Percentiles rank a stretch among this genome's conserved stretches.
phyloP scores from a whole-genome alignment of 35 echinoderm and acorn worm species.

The Heliocidaris tuberculata region DNA sequence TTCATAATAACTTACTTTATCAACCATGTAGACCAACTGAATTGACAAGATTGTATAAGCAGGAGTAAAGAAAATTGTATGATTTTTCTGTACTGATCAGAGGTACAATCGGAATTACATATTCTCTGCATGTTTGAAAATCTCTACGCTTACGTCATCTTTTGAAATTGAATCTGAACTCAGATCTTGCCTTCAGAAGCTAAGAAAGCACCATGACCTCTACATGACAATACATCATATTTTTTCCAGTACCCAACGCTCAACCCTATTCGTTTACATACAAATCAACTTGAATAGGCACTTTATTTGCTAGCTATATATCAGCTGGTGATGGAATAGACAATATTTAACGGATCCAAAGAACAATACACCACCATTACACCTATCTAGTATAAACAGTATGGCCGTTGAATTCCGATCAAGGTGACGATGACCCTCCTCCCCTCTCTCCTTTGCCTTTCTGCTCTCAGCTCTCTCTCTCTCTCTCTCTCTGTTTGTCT shows the following conservation, averaged over 20 bases:
- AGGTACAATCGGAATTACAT: no score
- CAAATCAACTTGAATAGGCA: not conserved
- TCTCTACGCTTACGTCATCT: no score
- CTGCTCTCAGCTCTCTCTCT: no score
- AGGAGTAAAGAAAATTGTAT: no score
- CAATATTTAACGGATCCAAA: constrained; percentile 11
- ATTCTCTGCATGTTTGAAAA: no score
- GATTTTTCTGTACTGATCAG: no score
- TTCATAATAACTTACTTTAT: no score
- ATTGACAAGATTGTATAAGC: no score
- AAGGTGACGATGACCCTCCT: not conserved
- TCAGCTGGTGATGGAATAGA: not conserved
- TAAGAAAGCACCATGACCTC: not conserved
- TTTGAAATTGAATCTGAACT: no score
- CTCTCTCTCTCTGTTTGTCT: no score
- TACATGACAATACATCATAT: not conserved
- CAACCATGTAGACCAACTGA: no score
- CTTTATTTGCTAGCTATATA: not conserved
- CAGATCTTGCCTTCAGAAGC: not conserved
- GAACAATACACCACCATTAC: not conserved
- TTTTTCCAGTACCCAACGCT: not conserved
- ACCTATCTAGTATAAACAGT: not conserved
- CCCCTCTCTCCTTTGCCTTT: not conserved
- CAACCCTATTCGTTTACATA: not conserved
- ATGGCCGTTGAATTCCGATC: not conserved